Percentiles rank a stretch among this genome's conserved stretches.
Evolutionary conservation across 2,113 vertebrate species (phyloP).

Genomic region (Perca fluviatilis): DNA sequence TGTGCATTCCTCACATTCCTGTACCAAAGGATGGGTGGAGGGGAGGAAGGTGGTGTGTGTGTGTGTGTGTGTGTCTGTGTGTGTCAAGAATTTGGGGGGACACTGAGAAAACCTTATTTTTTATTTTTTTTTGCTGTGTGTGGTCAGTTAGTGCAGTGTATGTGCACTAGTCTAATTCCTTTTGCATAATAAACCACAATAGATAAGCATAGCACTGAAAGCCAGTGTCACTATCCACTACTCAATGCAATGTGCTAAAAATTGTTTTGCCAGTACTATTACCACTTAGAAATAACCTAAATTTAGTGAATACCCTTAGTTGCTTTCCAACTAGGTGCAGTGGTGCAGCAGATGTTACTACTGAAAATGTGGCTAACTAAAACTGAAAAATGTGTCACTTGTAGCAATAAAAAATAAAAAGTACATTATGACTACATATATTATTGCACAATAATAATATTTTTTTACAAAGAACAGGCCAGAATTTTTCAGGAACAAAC

Average conservation of each 20-base stretch:
- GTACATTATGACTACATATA: no score
- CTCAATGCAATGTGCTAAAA: slow-evolving; percentile 21
- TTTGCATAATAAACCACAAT: background rate
- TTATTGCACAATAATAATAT: no score
- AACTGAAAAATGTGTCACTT: no score
- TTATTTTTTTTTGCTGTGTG: background rate
- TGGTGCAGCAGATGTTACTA: no score
- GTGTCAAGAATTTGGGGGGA: background rate
- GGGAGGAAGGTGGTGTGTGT: slow-evolving; percentile 54
- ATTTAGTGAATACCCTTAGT: background rate
- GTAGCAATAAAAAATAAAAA: background rate
- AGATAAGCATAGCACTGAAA: background rate
- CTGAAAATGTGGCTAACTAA: no score
- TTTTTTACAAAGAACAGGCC: background rate
- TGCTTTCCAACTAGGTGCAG: background rate
- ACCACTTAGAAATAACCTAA: background rate
- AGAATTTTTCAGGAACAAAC: background rate
- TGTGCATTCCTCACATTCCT: slow-evolving; percentile 78
- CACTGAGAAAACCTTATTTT: slow-evolving; percentile 3
- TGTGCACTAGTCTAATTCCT: slow-evolving; percentile 16
- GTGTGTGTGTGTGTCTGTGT: slow-evolving; percentile 13
- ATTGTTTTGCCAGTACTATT: background rate
- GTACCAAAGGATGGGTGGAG: slow-evolving; percentile 55
- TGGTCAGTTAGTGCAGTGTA: background rate
- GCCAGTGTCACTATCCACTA: slow-evolving; percentile 11